Evolutionary conservation across 2,113 vertebrate genomes (phyloP), one percentile per base, ranked within the genome.

Genomic region (Bufo gargarizans): DNA sequence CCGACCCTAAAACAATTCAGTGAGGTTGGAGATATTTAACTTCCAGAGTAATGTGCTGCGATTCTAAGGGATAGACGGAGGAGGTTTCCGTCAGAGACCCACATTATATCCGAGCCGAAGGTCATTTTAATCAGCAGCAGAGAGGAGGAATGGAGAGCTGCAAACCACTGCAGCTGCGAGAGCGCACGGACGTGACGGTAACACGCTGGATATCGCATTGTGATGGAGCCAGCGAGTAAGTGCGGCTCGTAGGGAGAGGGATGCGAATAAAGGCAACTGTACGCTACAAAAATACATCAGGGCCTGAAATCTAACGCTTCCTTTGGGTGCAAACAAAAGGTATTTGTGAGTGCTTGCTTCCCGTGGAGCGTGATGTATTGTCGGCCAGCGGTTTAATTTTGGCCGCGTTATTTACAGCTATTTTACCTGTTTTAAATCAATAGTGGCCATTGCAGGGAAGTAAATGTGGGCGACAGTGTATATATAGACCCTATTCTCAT

Each of bases 61-160:
- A 43, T 65, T 69, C 49, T n/a, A 78, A 50, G 86, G 78, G 78
- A 63, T 76, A 86, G 86, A 74, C 76, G 65, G 78, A 71, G 47
- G 67, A 82, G 78, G 78, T n/a, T 78, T 63, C 50, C 65, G 16
- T 77, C 56, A 20, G 20, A 61, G 22, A 20, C 17, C 50, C 84
- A n/a, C 45, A 85, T 76, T 4, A 77, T 67, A 79, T 86, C 22
- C 2, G 74, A 50, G 47, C 58, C 43, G 85, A 78, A 77, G 85
- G 85, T 78, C 71, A 50, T 86, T 86, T 78, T 77, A 86, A 86
- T 86, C 84, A 86, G 71, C 55, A 11, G 22, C 49, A 6, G 58
- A 63, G 17, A 65, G 81, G 33, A 47, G 63, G n/a, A 69, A n/a
- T 83, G 81, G 3, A 69, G 49, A 67, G 58, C 12, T 55, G 13